A percentile compares a stretch with the other conserved stretches of the same genome.
phyloP scores from a whole-genome alignment of 2,888 invertebrate genomes.

The Stegana nigrithorax region DNA sequence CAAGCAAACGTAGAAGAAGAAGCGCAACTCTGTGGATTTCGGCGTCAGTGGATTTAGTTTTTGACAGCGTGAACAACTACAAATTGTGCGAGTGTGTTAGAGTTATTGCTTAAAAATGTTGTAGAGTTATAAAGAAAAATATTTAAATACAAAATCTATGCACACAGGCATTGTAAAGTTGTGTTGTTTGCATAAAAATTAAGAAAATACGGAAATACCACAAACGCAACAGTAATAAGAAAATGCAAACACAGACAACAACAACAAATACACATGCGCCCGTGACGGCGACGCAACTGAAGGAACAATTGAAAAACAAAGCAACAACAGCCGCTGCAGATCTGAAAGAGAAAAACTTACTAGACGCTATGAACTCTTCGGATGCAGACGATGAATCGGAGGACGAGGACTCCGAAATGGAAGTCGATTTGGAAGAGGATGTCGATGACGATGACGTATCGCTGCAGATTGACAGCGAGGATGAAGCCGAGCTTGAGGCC shows the following conservation, averaged over 20 bases:
- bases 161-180: no score
- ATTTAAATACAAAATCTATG: no score
- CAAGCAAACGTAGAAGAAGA: constrained; percentile 19
- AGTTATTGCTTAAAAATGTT: constrained; percentile 20
- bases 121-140: background rate
- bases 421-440: constrained; percentile 47
- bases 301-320: constrained; percentile 22
- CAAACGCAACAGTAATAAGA: no score
- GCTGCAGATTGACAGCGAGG: constrained; percentile 60
- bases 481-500: constrained; percentile 61
- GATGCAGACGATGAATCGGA: constrained; percentile 41
- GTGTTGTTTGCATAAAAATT: no score
- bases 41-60: constrained; percentile 64
- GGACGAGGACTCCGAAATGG: constrained; percentile 46
- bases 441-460: constrained; percentile 51
- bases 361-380: background rate
- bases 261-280: constrained; percentile 42
- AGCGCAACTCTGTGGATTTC: constrained; percentile 42
- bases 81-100: constrained; percentile 30
- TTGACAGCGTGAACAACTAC: constrained; percentile 34
- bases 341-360: constrained; percentile 34
- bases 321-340: constrained; percentile 21
- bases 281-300: constrained; percentile 30
- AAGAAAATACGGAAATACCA: no score
- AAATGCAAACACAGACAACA: background rate